Evolutionary conservation across 2,113 vertebrate species (phyloP).

Genomic region (Romanogobio albipinnatus): DNA sequence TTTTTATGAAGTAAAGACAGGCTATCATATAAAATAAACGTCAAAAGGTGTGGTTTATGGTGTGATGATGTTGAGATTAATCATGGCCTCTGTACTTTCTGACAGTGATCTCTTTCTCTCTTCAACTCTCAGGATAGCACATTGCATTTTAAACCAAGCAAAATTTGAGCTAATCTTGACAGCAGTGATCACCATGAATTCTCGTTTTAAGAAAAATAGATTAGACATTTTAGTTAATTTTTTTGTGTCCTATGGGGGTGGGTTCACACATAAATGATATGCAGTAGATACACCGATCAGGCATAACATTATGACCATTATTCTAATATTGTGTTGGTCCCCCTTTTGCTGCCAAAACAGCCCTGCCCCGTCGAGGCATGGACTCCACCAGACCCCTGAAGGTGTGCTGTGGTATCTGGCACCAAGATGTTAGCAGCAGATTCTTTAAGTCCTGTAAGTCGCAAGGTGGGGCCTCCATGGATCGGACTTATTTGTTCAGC

Average conservation of each 20-base stretch:
- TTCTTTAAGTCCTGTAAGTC: too few relatives aligned
- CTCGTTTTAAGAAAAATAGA: not conserved
- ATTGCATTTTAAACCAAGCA: not conserved
- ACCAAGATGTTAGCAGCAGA: too few relatives aligned
- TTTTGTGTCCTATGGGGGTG: not conserved
- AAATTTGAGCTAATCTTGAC: not conserved
- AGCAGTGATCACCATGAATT: not conserved
- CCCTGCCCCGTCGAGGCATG: too few relatives aligned
- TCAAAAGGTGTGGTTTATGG: conserved; percentile 28
- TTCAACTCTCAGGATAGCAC: not conserved
- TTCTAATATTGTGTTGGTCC: too few relatives aligned
- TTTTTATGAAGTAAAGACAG: conserved; percentile 23
- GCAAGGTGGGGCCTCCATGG: too few relatives aligned
- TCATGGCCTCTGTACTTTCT: conserved; percentile 59
- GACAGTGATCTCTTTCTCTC: conserved; percentile 41
- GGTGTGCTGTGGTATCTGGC: too few relatives aligned
- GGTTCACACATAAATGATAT: not conserved
- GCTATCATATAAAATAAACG: not conserved
- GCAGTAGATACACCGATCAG: too few relatives aligned
- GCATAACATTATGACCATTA: too few relatives aligned
- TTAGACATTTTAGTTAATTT: not conserved
- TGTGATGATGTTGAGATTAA: conserved; percentile 59
- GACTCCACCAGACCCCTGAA: too few relatives aligned
- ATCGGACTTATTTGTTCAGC: too few relatives aligned
- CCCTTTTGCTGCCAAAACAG: too few relatives aligned